Evolutionary conservation across 1,140 invertebrate species (phyloP).

Genomic region (Tetragnatha versicolor): DNA sequence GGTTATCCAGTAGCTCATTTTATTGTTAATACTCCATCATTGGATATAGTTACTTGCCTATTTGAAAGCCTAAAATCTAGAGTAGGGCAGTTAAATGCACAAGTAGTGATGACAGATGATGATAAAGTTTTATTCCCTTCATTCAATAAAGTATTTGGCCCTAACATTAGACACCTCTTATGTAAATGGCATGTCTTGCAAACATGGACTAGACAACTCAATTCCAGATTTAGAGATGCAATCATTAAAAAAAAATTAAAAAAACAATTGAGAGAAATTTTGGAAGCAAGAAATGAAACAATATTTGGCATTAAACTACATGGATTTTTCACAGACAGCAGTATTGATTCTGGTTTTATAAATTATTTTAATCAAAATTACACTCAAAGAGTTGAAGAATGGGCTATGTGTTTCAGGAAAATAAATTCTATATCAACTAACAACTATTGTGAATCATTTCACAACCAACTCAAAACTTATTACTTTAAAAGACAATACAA

Average conservation of each 20-base stretch:
- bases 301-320: neutral
- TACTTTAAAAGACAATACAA: neutral
- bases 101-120: neutral
- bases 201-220: neutral
- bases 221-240: neutral
- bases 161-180: neutral
- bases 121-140: neutral
- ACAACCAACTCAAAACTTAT: neutral
- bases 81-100: neutral
- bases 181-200: neutral
- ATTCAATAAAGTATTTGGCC: neutral
- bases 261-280: neutral
- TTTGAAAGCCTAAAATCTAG: neutral
- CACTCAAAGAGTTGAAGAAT: neutral
- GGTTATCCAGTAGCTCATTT: neutral
- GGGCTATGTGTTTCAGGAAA: neutral
- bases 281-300: neutral
- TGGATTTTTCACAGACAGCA: neutral
- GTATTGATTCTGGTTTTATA: neutral
- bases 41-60: neutral
- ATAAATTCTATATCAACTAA: neutral
- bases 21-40: neutral
- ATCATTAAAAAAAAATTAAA: neutral
- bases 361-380: neutral
- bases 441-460: neutral